phyloP scores from a whole-genome alignment of 2,888 invertebrate genomes.

The Choristoneura rosaceana region DNA sequence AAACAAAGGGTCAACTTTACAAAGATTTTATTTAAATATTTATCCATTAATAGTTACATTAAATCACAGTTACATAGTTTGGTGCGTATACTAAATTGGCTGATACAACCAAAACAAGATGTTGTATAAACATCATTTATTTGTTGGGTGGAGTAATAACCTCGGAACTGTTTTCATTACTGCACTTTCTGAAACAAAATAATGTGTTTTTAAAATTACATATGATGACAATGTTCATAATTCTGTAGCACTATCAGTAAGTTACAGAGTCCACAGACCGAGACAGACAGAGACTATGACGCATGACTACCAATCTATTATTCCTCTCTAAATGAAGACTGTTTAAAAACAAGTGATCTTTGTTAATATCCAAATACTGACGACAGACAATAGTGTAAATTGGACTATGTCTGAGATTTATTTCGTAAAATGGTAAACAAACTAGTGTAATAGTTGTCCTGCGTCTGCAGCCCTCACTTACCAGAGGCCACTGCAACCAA shows the following conservation, averaged over 20 bases:
- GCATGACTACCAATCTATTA: too few species aligned
- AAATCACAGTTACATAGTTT: conserved; percentile 36
- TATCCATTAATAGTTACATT: conserved; percentile 18
- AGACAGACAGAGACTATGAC: too few species aligned
- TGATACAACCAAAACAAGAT: background rate
- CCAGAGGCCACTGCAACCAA: too few species aligned
- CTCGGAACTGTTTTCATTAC: conserved; percentile 51
- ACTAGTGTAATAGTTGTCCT: too few species aligned
- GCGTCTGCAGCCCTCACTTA: too few species aligned
- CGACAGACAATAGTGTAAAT: too few species aligned
- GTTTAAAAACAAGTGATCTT: too few species aligned
- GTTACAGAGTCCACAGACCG: too few species aligned
- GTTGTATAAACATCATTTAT: conserved; percentile 2
- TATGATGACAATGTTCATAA: background rate
- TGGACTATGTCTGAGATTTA: too few species aligned
- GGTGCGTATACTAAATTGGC: conserved; percentile 15
- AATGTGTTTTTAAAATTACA: background rate
- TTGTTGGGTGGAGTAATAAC: background rate
- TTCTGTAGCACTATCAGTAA: background rate
- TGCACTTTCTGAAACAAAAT: conserved; percentile 79
- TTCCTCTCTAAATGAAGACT: too few species aligned
- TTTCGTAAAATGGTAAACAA: too few species aligned
- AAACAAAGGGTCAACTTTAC: conserved; percentile 4
- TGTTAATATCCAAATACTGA: too few species aligned
- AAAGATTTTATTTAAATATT: conserved; percentile 6